Conservation (phyloP, 2,797 vertebrate genomes). For the Danio kyathit region DNA sequence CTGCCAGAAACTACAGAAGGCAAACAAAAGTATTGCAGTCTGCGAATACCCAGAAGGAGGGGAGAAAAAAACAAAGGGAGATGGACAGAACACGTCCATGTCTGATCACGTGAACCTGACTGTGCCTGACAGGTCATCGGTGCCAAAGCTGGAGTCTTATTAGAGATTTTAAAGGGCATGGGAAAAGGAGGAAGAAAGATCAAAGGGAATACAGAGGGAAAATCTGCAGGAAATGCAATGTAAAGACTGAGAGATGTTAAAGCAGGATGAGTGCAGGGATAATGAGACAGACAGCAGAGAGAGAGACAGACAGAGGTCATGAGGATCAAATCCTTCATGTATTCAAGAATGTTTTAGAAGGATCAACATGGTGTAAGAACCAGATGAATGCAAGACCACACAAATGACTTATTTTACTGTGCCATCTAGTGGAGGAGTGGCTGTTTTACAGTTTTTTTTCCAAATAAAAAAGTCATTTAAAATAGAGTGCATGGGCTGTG, state of each 20-base stretch:
- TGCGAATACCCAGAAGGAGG: not conserved
- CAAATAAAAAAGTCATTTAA: not conserved
- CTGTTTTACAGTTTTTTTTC: not conserved
- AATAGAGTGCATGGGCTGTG: not conserved
- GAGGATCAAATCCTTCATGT: not conserved
- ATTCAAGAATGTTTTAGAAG: constrained; percentile 9
- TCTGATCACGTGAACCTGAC: constrained; percentile 56
- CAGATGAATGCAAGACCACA: not conserved
- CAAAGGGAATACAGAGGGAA: constrained; percentile 68
- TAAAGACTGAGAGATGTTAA: constrained; percentile 16
- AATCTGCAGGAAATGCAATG: constrained; percentile 58
- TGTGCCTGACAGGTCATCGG: constrained; percentile 54
- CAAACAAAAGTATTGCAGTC: constrained; percentile 61
- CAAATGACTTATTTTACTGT: not conserved
- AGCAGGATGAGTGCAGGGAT: not conserved
- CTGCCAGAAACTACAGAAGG: constrained; percentile 70
- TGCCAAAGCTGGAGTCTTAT: constrained; percentile 66
- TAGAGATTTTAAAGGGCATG: constrained; percentile 63
- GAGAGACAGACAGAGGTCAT: constrained; percentile 1
- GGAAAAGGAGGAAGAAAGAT: constrained; percentile 61
- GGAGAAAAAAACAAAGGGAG: constrained; percentile 15
- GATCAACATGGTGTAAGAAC: not conserved
- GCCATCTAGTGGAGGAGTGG: constrained; percentile 27
- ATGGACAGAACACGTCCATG: constrained; percentile 30
- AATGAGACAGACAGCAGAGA: not conserved